These are phyloP conservation scores for Daktulosphaira vitifoliae DNA, from an alignment of 1,140 invertebrate species.

Conservation along the genomic window DNA sequence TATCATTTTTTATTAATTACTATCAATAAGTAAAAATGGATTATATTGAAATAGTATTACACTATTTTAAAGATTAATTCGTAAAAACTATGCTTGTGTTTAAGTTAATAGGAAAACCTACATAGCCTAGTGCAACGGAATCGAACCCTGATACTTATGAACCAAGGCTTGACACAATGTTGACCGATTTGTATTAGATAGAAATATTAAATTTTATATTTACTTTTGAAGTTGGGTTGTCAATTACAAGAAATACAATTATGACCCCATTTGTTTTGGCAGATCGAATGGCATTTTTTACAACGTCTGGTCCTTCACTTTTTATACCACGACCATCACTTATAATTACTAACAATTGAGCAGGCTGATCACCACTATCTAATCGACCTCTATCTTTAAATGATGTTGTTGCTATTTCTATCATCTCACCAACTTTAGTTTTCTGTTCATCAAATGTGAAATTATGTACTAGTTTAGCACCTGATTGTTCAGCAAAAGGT, in stretches of 20 bases:
- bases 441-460: slow-evolving; percentile 72
- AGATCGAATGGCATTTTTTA: slow-evolving; percentile 67
- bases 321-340: slow-evolving; percentile 91
- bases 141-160: too few species aligned
- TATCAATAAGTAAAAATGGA: too few species aligned
- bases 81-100: too few species aligned
- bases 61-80: too few species aligned
- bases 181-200: too few species aligned
- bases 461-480: slow-evolving; percentile 63
- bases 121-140: too few species aligned
- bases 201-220: too few species aligned
- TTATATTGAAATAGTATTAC: too few species aligned
- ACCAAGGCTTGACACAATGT: too few species aligned
- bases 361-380: slow-evolving; percentile 51
- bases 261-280: slow-evolving; percentile 78
- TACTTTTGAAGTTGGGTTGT: slow-evolving; percentile 85
- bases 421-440: slow-evolving; percentile 67
- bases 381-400: slow-evolving; percentile 48
- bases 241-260: slow-evolving; percentile 89
- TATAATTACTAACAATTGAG: slow-evolving; percentile 84
- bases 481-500: slow-evolving; percentile 72
- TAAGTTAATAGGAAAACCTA: too few species aligned
- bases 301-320: slow-evolving; percentile 71
- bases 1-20: too few species aligned
- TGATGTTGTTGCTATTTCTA: slow-evolving; percentile 67